Evolutionary conservation across 2,113 vertebrate genomes (phyloP), one percentile per base, ranked within the genome.

Genomic region (Urocolius indicus): DNA sequence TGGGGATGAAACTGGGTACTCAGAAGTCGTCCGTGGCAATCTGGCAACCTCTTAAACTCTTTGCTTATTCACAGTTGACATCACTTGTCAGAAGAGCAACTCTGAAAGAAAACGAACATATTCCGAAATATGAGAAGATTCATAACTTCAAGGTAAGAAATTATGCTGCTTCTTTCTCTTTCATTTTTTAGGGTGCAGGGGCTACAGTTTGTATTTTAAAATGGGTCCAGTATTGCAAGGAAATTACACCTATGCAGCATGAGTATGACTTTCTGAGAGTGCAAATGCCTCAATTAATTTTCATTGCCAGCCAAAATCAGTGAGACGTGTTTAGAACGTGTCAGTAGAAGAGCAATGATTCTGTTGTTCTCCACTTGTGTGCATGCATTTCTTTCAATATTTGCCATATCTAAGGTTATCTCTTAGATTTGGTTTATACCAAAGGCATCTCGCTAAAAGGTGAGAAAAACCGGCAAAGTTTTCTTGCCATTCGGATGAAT

Each of bases 51-150:
- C 99, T 99, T 94, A 99, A 99, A 99, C 98, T 99, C 97, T 99
- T 99, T 99, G 99, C 99, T 98, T 99, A 99, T 99, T 99, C 99
- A 18, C 99, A 99, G 99, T 98, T 99, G 97, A 99, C 99, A 58
- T 99, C 99, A 46, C 98, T 99, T 96, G 99, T 99, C 97, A 98
- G 99, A 96, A 98, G 99, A 97, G 99, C 99, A 94, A 99, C 99
- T 84, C 98, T 99, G 98, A 99, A 99, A 98, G 99, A 99, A 98
- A 99, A 98, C 38, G 99, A 99, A 73, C 98, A 99, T 67, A 97
- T 98, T 73, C 98, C 99, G 78, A 99, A 99, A 97, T 99, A 99
- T 59, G 99, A 99, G 98, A 99, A 99, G 98, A 98, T 99, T 95
- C 99, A 99, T 98, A 99, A 99, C 98, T 99, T 99, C 97, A 99